Evolutionary conservation across 2,113 vertebrate genomes (phyloP).

Genomic region (Polypterus bichir): DNA sequence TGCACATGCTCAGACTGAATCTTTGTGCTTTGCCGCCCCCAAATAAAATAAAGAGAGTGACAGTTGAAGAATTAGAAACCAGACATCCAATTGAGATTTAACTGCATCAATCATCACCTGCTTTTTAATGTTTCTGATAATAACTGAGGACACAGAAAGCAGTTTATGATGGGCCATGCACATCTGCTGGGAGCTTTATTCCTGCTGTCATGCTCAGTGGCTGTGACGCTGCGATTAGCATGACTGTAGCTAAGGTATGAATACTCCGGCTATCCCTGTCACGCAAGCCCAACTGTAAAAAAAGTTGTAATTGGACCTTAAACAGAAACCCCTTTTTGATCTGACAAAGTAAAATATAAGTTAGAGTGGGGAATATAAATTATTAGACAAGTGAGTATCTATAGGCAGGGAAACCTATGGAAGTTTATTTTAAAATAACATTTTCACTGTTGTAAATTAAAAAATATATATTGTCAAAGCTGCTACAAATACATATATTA

Average conservation of each 20-base stretch:
- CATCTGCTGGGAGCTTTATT: conserved; percentile 12
- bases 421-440: too few relatives aligned
- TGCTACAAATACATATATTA: too few relatives aligned
- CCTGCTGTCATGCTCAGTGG: conserved; percentile 15
- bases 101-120: conserved; percentile 5
- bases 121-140: not conserved
- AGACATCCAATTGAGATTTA: not conserved
- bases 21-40: conserved; percentile 10
- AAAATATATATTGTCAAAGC: too few relatives aligned
- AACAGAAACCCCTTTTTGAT: conserved; percentile 20
- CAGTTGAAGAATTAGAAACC: conserved; percentile 5
- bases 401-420: too few relatives aligned
- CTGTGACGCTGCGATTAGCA: conserved; percentile 21
- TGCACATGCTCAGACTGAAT: conserved; percentile 24
- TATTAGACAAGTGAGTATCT: too few relatives aligned
- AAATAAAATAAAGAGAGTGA: not conserved
- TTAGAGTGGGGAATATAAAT: too few relatives aligned
- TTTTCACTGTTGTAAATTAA: too few relatives aligned
- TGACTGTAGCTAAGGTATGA: conserved; percentile 16
- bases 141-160: not conserved
- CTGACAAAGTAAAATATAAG: too few relatives aligned
- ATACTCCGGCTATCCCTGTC: conserved; percentile 19
- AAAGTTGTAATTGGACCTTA: conserved; percentile 24
- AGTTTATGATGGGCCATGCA: not conserved
- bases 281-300: conserved; percentile 25